Base-by-base conservation (phyloP, 2,888 invertebrate species). In the Rosalia funebris region DNA sequence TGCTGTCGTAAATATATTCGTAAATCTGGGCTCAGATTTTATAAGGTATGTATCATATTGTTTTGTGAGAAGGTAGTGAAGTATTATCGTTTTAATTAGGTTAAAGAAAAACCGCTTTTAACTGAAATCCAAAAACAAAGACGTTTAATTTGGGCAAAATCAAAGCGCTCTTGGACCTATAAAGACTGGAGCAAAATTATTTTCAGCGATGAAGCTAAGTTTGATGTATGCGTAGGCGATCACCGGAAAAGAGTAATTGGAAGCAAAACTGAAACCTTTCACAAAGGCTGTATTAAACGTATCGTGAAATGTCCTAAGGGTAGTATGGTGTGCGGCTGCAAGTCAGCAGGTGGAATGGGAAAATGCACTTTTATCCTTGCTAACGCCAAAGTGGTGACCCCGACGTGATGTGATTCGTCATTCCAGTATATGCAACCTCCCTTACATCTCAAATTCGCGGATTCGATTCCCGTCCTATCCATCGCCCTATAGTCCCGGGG, bases 241-340 rank as follows among this genome's bases (percentile, higher is more conserved):
- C 17, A 42, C 42, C 19, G 42, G 17, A 42, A 10, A 36, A 25
- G 36, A 36, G 36, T 11, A 36, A 36, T 36, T 36, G 10, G 39
- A 39, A 39, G 15, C 11, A 39, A 39, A 39, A 39, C 2, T 39
- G 39, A 39, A 39, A 11, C 39, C 39, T 39, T 39, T 14, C 45
- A 19, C 20, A 37, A 14, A 25, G 25, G 7, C 25, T 25, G 25
- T 25, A 25, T 91, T 82, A 70, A 79, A 77, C 50, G 55, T 25
- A 25, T 5, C 25, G 25, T 25, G 45, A 55, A 55, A 34, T 53
- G 46, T 25, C 16, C 47, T 47, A 31, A 10, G 17, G 47, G 47
- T 46, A 37, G 36, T 4, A 47, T 56, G 46, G 47, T 56, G 53
- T 50, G 50, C 50, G 44, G 48, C 39, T 41, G 48, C 16, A 57